phyloP scores from a whole-genome alignment of 2,113 vertebrate species.

The Myxocyprinus asiaticus region DNA sequence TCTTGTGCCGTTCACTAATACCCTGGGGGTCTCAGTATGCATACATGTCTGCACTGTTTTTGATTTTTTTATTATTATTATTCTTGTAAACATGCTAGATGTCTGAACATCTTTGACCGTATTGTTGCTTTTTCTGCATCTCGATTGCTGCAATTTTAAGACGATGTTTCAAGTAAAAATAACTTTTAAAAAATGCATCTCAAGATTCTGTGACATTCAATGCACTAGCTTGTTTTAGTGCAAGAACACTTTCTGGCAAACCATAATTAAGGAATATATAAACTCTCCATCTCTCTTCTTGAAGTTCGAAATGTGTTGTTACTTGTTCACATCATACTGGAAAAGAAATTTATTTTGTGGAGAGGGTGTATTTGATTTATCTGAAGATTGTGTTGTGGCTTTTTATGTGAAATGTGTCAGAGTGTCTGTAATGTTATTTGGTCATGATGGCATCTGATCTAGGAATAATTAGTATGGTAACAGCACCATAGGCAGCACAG shows the following conservation, averaged over 20 bases:
- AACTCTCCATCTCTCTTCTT: not conserved
- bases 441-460: constrained; percentile 52
- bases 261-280: no score
- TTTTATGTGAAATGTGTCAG: constrained; percentile 35
- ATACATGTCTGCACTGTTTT: no score
- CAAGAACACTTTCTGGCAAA: no score
- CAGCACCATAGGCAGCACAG: constrained; percentile 16
- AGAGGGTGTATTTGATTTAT: constrained; percentile 45
- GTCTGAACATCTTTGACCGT: no score
- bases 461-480: constrained; percentile 58
- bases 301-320: not conserved
- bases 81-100: no score
- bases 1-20: not conserved
- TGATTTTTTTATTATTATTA: no score
- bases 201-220: no score
- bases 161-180: no score
- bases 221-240: no score
- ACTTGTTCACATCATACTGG: constrained; percentile 19
- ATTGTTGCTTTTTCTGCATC: no score
- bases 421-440: constrained; percentile 44
- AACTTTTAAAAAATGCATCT: no score
- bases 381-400: not conserved
- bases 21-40: not conserved
- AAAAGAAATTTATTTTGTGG: constrained; percentile 26
- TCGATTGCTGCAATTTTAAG: no score